phyloP scores from a whole-genome alignment of 2,888 invertebrate genomes.

The Morpho deidamia region DNA sequence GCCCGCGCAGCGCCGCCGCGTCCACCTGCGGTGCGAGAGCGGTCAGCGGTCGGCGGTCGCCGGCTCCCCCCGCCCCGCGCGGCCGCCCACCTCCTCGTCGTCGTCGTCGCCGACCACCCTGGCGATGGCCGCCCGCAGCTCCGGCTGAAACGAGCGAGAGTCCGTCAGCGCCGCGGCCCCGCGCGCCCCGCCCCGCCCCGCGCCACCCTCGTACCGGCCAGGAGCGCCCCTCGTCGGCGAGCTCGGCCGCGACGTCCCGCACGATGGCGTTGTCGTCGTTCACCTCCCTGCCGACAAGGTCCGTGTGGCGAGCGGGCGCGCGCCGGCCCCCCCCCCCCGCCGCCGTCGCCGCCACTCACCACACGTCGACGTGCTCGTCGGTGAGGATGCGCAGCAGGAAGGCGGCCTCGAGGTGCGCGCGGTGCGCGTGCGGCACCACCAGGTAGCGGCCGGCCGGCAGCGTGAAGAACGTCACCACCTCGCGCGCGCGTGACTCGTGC shows the following conservation, averaged over 20 bases:
- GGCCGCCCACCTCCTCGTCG: conserved; percentile 32
- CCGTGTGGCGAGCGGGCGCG: not conserved
- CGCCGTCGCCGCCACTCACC: conserved; percentile 55
- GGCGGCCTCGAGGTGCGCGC: conserved; percentile 82
- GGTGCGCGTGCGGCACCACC: conserved; percentile 84
- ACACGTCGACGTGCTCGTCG: conserved; percentile 85
- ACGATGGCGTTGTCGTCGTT: conserved; percentile 87
- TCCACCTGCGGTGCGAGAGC: conserved; percentile 29
- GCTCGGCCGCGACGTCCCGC: conserved; percentile 80
- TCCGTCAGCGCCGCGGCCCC: not conserved
- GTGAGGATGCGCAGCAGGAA: conserved; percentile 85
- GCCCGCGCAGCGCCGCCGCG: conserved; percentile 28
- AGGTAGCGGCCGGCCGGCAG: conserved; percentile 86
- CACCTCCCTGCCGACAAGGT: conserved; percentile 78
- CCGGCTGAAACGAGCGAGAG: conserved; percentile 13
- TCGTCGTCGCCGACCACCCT: conserved; percentile 28
- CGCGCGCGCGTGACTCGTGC: conserved; percentile 80
- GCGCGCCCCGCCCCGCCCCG: no score
- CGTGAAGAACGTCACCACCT: conserved; percentile 86
- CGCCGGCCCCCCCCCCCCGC: no score
- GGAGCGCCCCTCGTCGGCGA: conserved; percentile 73
- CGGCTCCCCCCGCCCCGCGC: conserved; percentile 44
- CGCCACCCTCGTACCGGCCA: conserved; percentile 61
- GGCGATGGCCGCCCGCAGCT: conserved; percentile 24
- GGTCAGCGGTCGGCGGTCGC: conserved; percentile 31